phyloP scores from a whole-genome alignment of 2,113 vertebrate genomes.

The Myanophis thanlyinensis region DNA sequence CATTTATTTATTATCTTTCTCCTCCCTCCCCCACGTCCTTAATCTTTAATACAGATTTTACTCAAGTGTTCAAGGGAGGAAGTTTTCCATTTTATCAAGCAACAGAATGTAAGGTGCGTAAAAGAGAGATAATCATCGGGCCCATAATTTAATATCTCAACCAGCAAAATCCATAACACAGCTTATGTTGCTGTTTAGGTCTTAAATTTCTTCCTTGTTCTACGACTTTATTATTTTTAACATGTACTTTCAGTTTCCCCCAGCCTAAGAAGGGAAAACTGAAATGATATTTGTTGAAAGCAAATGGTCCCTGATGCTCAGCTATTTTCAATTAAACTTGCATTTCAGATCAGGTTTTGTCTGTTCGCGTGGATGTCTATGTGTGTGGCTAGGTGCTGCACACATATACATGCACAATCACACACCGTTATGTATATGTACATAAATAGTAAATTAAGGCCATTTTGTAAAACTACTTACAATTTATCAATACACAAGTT shows the following conservation, averaged over 20 bases:
- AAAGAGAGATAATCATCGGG: constrained; percentile 1
- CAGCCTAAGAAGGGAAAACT: accelerated
- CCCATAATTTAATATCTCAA: not conserved
- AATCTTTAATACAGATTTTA: not conserved
- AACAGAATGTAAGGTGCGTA: not conserved
- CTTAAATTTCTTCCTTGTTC: not conserved
- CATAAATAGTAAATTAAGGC: constrained; percentile 65
- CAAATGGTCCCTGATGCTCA: constrained; percentile 15
- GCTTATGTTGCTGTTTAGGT: not conserved
- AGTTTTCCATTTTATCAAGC: not conserved
- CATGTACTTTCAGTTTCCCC: not conserved
- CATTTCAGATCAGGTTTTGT: not conserved
- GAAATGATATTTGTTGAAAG: not conserved
- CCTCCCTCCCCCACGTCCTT: not conserved
- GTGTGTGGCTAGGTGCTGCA: too few species aligned
- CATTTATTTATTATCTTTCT: not conserved
- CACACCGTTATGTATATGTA: not conserved
- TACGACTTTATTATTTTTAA: accelerated
- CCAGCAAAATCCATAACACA: not conserved
- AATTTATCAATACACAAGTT: constrained; percentile 47
- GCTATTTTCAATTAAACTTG: not conserved
- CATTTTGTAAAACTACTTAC: constrained; percentile 59
- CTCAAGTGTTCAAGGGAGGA: not conserved
- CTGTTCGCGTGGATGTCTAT: constrained; percentile 6
- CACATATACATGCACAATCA: not conserved